Evolutionary conservation across 2,113 vertebrate species (phyloP).

Genomic region (Nyctereutes procyonoides): DNA sequence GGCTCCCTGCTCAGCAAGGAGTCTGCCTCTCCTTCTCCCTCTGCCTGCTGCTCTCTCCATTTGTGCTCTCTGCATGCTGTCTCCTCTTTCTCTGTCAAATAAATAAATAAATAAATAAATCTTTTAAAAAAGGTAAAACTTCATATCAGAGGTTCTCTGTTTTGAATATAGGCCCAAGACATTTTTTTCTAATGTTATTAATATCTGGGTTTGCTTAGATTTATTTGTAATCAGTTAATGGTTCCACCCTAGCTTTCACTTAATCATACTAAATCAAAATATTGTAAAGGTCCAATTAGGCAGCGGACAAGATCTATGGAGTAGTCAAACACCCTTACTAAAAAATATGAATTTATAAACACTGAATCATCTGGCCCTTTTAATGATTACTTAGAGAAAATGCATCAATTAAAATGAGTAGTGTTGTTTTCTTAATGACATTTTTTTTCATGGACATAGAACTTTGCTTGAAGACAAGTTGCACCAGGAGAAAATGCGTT

Average conservation of each 20-base stretch:
- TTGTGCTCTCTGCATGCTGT: too few species aligned
- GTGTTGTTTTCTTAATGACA: slow-evolving; percentile 35
- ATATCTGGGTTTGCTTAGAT: slow-evolving; percentile 49
- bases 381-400: slow-evolving; percentile 64
- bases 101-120: too few species aligned
- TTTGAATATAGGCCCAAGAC: neutral
- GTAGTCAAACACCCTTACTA: slow-evolving; percentile 8
- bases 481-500: neutral
- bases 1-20: too few species aligned
- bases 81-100: too few species aligned
- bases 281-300: slow-evolving; percentile 58
- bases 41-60: too few species aligned
- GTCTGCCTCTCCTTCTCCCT: too few species aligned
- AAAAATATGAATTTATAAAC: slow-evolving; percentile 68
- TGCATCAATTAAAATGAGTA: slow-evolving; percentile 43
- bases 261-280: slow-evolving; percentile 63
- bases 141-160: neutral
- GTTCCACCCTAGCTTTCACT: neutral
- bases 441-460: neutral
- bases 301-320: slow-evolving; percentile 47
- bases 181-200: neutral
- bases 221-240: slow-evolving; percentile 69
- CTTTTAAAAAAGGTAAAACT: neutral
- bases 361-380: neutral
- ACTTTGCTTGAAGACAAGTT: neutral